Percentiles rank a stretch among this genome's conserved stretches.
Conservation (phyloP, 2,888 invertebrate species). For the Tuta absoluta region DNA sequence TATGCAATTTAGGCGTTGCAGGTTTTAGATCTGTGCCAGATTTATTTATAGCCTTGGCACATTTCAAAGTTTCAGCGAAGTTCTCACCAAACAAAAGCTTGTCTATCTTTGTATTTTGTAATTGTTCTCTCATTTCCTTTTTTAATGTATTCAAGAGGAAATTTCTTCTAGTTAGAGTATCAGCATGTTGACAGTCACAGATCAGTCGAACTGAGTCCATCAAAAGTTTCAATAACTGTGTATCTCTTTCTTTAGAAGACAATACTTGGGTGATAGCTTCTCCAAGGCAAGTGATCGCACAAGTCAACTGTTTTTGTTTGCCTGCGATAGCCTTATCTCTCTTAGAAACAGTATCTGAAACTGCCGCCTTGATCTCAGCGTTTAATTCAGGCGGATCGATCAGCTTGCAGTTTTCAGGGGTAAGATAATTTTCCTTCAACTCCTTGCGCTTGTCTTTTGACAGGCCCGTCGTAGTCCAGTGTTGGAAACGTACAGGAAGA, state of each 20-base stretch:
- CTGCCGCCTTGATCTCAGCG: constrained; percentile 35
- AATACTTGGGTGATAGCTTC: constrained; percentile 30
- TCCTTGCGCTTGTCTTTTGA: constrained; percentile 35
- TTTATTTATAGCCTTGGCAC: constrained; percentile 35
- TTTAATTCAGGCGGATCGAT: constrained; percentile 39
- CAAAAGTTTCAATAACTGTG: constrained; percentile 22
- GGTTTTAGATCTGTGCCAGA: constrained; percentile 32
- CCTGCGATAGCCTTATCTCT: constrained; percentile 37
- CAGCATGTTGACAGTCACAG: constrained; percentile 33
- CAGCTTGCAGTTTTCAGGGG: constrained; percentile 34
- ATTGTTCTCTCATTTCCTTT: constrained; percentile 36
- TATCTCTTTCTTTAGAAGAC: constrained; percentile 24
- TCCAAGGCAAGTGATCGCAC: constrained; percentile 34
- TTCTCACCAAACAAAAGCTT: constrained; percentile 33
- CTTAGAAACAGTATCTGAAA: constrained; percentile 33
- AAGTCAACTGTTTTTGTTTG: constrained; percentile 37
- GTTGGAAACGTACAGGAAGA: no score
- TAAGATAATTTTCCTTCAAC: constrained; percentile 32
- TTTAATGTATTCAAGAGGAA: constrained; percentile 33
- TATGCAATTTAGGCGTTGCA: not conserved
- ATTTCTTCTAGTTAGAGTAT: constrained; percentile 32
- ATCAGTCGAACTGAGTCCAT: constrained; percentile 33
- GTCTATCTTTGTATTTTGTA: constrained; percentile 35
- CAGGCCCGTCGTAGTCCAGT: constrained; percentile 26
- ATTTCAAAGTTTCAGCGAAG: constrained; percentile 33